Conservation (phyloP, 2,888 invertebrate species). For the Amphipoea lucens region DNA sequence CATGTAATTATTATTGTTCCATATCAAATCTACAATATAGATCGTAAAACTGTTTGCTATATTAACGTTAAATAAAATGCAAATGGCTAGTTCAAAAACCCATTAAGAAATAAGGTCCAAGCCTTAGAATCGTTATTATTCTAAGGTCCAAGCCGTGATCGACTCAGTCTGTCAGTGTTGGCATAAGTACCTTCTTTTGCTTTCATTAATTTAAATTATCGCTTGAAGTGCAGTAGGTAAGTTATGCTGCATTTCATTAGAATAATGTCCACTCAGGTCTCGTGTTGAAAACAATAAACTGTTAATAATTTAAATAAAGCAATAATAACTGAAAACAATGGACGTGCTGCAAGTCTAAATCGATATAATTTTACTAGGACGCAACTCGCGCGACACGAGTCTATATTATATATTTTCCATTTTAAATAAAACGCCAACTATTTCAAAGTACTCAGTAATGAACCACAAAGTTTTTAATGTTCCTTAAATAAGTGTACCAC, state of each 20-base stretch:
- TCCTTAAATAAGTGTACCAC: neutral
- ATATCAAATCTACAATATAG: slow-evolving; percentile 19
- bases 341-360: neutral
- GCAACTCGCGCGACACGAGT: neutral
- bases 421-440: neutral
- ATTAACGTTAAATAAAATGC: neutral
- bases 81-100: neutral
- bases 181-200: neutral
- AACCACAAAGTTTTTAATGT: neutral
- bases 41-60: slow-evolving; percentile 9
- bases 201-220: slow-evolving; percentile 11
- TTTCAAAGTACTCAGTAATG: neutral
- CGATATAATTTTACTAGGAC: neutral
- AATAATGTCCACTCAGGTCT: neutral
- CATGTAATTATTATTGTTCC: neutral
- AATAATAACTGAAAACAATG: slow-evolving; percentile 10
- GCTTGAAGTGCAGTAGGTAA: neutral
- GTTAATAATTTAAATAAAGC: neutral
- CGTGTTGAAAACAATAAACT: neutral
- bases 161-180: neutral
- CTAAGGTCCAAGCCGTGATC: neutral
- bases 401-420: neutral
- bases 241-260: neutral
- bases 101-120: neutral
- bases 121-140: too few species aligned